Percentiles rank a stretch among this genome's conserved stretches.
phyloP scores from a whole-genome alignment of 2,113 vertebrate genomes.

The Synchiropus splendidus region DNA sequence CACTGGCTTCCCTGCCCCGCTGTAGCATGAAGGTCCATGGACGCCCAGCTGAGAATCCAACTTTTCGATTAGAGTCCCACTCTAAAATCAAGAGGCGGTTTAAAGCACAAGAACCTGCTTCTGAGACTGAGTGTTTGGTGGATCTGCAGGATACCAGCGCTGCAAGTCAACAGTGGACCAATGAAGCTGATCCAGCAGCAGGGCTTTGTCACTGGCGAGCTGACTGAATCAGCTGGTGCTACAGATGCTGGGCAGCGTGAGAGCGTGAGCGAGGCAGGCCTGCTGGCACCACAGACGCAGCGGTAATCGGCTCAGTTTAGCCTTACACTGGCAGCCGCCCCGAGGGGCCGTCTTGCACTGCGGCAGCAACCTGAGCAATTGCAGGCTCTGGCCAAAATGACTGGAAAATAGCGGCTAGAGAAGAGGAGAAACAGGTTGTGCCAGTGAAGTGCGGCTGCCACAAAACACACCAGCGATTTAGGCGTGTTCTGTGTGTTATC shows the following conservation, averaged over 20 bases:
- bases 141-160: too few relatives aligned
- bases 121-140: too few relatives aligned
- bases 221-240: slow-evolving; percentile 49
- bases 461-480: slow-evolving; percentile 22
- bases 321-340: slow-evolving; percentile 54
- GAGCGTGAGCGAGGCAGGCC: slow-evolving; percentile 18
- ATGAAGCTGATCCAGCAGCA: slow-evolving; percentile 47
- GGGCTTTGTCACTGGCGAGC: slow-evolving; percentile 39
- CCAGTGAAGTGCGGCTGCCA: slow-evolving; percentile 46
- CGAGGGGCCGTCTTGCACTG: slow-evolving; percentile 41
- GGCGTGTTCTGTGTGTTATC: slow-evolving; percentile 12
- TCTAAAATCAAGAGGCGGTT: too few relatives aligned
- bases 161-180: slow-evolving; percentile 54
- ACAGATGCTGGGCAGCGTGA: too few relatives aligned
- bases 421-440: slow-evolving; percentile 57
- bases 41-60: too few relatives aligned
- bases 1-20: too few relatives aligned
- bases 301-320: slow-evolving; percentile 51
- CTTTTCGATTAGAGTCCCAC: too few relatives aligned
- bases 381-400: slow-evolving; percentile 46
- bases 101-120: too few relatives aligned
- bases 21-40: too few relatives aligned
- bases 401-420: slow-evolving; percentile 55
- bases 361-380: slow-evolving; percentile 54
- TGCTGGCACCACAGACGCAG: slow-evolving; percentile 43